Conservation (phyloP, 2,797 vertebrate species). For the Psittacula echo region DNA sequence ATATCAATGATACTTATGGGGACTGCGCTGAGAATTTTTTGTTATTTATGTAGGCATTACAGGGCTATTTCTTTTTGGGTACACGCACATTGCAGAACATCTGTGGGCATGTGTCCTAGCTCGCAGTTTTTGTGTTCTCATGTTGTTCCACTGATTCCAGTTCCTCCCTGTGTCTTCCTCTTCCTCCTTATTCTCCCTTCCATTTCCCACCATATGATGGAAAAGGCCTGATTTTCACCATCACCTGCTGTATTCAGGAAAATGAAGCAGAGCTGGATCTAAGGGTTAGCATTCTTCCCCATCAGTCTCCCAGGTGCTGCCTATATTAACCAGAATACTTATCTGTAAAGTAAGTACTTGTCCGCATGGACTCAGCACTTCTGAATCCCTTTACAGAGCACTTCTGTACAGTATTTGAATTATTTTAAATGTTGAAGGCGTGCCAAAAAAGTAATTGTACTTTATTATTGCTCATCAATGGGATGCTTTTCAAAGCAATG, state of each 20-base stretch:
- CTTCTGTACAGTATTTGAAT: not conserved
- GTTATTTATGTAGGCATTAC: not conserved
- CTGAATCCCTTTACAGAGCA: not conserved
- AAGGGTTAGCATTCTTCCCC: not conserved
- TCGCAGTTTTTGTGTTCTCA: not conserved
- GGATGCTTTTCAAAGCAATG: not conserved
- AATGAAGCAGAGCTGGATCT: not conserved
- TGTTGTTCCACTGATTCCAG: not conserved
- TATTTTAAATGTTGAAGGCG: not conserved
- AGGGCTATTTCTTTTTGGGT: not conserved
- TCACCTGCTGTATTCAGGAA: not conserved
- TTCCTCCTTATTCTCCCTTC: not conserved
- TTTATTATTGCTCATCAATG: not conserved
- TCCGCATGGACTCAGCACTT: not conserved
- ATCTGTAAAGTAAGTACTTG: not conserved
- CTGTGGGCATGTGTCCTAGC: not conserved
- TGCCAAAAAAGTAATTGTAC: not conserved
- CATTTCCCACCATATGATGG: rapidly evolving
- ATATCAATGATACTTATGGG: rapidly evolving
- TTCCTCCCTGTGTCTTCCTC: not conserved
- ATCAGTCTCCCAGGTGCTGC: not conserved
- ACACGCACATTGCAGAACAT: not conserved
- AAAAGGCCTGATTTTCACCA: not conserved
- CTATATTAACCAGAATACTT: not conserved
- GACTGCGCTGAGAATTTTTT: not conserved